phyloP scores from a whole-genome alignment of 2,888 invertebrate species.

The Choristoneura rosaceana region DNA sequence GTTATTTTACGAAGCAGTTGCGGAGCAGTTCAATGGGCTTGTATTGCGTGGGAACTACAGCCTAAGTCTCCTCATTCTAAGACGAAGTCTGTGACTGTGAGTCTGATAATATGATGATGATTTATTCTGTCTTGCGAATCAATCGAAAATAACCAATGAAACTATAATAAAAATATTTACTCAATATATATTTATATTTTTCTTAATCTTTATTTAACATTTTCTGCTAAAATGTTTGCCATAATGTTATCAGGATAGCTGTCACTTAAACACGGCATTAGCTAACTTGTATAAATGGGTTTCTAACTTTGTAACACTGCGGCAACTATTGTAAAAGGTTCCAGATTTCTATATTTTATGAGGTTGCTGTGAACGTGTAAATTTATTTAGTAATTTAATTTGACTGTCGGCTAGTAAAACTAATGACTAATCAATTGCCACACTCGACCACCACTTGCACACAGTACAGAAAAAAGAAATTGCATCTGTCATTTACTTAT shows the following conservation, averaged over 20 bases:
- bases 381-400: not conserved
- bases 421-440: not conserved
- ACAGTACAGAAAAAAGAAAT: too few relatives aligned
- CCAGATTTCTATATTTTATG: not conserved
- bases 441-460: too few relatives aligned
- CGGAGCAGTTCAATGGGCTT: too few relatives aligned
- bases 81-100: too few relatives aligned
- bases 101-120: too few relatives aligned
- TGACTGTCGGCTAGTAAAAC: not conserved
- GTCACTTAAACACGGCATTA: not conserved
- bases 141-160: not conserved
- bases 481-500: too few relatives aligned
- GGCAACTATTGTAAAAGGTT: not conserved
- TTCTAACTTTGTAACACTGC: not conserved
- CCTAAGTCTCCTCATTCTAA: too few relatives aligned
- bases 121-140: too few relatives aligned
- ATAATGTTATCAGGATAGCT: not conserved
- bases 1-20: too few relatives aligned
- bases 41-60: too few relatives aligned
- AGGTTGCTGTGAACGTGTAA: not conserved
- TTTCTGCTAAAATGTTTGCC: not conserved
- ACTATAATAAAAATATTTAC: not conserved
- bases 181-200: too few relatives aligned
- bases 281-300: not conserved
- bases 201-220: not conserved